These are phyloP conservation scores for Acleris literana DNA, from an alignment of 2,888 invertebrate species.

Conservation along the genomic window DNA sequence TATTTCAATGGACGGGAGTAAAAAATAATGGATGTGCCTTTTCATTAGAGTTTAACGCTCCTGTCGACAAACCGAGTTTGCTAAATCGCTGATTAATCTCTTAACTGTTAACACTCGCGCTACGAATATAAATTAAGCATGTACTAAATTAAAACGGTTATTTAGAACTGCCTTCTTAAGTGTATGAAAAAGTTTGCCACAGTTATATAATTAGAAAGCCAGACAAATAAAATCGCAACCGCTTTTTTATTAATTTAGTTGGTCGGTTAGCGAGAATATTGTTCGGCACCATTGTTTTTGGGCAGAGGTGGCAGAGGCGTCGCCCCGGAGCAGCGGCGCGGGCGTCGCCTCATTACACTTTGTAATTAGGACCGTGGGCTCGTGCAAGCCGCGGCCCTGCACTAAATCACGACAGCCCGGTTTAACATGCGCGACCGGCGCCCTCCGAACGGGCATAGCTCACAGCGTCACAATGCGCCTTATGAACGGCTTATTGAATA, in stretches of 20 bases:
- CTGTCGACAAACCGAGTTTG: slow-evolving; percentile 15
- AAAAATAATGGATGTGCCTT: slow-evolving; percentile 26
- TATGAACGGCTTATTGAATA: slow-evolving; percentile 74
- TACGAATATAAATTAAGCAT: not conserved
- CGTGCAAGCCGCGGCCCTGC: slow-evolving; percentile 65
- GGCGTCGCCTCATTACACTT: slow-evolving; percentile 76
- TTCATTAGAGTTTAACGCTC: slow-evolving; percentile 24
- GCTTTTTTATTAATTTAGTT: too few relatives aligned
- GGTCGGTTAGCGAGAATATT: not conserved
- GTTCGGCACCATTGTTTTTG: slow-evolving; percentile 5
- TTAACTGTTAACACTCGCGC: slow-evolving; percentile 11
- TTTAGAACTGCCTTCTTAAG: not conserved
- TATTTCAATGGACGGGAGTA: slow-evolving; percentile 22
- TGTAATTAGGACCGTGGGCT: slow-evolving; percentile 78
- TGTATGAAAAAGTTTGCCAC: not conserved
- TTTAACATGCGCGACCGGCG: slow-evolving; percentile 65
- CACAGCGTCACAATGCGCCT: slow-evolving; percentile 62
- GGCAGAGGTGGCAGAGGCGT: slow-evolving; percentile 44
- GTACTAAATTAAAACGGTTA: not conserved
- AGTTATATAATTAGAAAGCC: too few relatives aligned
- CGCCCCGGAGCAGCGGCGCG: slow-evolving; percentile 47
- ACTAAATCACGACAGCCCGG: slow-evolving; percentile 72
- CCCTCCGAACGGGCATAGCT: slow-evolving; percentile 61
- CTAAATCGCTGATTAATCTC: slow-evolving; percentile 20
- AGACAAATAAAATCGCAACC: too few relatives aligned